Conservation (phyloP, 2,113 vertebrate genomes). For the Ochotona princeps region DNA sequence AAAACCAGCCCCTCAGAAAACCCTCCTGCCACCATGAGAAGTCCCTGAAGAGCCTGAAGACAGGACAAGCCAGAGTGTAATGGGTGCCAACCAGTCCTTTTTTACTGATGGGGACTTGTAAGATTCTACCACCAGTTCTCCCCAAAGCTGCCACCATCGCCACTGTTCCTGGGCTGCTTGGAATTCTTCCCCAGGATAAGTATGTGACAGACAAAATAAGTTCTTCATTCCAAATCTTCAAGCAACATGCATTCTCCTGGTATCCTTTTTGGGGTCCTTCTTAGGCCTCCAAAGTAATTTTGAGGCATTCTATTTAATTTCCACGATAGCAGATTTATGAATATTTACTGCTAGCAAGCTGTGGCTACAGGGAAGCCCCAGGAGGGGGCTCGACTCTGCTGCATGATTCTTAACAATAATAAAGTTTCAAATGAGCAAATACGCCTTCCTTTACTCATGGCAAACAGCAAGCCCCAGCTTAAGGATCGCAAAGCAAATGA, state of each 20-base stretch:
- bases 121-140: background rate
- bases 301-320: conserved; percentile 74
- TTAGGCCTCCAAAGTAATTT: conserved; percentile 72
- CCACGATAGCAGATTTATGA: conserved; percentile 72
- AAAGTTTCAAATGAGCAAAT: conserved; percentile 49
- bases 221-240: conserved; percentile 58
- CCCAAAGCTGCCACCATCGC: background rate
- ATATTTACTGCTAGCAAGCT: conserved; percentile 72
- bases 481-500: conserved; percentile 64
- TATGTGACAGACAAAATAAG: background rate
- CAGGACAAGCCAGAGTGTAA: background rate
- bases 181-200: conserved; percentile 3
- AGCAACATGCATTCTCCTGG: conserved; percentile 51
- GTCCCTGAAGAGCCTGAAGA: background rate
- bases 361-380: conserved; percentile 51
- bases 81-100: background rate
- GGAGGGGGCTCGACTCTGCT: conserved; percentile 46
- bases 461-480: conserved; percentile 37
- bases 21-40: background rate
- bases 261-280: conserved; percentile 56
- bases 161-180: background rate
- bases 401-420: conserved; percentile 64
- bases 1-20: background rate
- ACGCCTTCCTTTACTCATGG: conserved; percentile 59
- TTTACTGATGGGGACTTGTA: background rate